A percentile compares a stretch with the other conserved stretches of the same genome.
phyloP scores from a whole-genome alignment of 2,113 vertebrate species.

The Muscicapa adusta region DNA sequence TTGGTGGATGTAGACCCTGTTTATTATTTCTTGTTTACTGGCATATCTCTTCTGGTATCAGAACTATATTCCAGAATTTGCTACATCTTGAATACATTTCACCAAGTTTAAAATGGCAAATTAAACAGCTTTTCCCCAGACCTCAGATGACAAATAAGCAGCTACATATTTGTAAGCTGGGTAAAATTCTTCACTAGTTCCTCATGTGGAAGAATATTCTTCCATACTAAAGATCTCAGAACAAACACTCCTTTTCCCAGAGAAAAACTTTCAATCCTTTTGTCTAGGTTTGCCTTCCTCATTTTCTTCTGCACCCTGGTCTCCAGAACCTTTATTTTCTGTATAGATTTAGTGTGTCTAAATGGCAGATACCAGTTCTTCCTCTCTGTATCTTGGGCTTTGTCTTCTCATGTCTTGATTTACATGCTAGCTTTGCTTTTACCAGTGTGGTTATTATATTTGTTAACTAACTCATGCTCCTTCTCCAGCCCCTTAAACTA shows the following conservation, averaged over 20 bases:
- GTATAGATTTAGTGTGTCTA: neutral
- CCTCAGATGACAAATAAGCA: conserved; percentile 35
- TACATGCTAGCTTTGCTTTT: neutral
- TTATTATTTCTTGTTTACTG: neutral
- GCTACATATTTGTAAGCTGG: neutral
- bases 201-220: neutral
- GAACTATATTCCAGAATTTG: neutral
- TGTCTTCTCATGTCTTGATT: neutral
- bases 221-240: neutral
- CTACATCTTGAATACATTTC: neutral
- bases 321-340: neutral
- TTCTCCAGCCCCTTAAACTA: neutral
- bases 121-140: conserved; percentile 52
- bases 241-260: neutral
- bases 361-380: neutral
- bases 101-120: neutral
- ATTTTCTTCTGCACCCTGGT: neutral
- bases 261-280: neutral
- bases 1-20: neutral
- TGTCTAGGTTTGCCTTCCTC: neutral
- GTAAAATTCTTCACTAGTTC: neutral
- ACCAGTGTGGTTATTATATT: neutral
- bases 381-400: neutral
- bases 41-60: neutral
- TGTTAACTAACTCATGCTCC: neutral